A percentile compares a stretch with the other conserved stretches of the same genome.
Evolutionary conservation across 2,888 invertebrate species (phyloP).

Genomic region (Chironomus riparius): DNA sequence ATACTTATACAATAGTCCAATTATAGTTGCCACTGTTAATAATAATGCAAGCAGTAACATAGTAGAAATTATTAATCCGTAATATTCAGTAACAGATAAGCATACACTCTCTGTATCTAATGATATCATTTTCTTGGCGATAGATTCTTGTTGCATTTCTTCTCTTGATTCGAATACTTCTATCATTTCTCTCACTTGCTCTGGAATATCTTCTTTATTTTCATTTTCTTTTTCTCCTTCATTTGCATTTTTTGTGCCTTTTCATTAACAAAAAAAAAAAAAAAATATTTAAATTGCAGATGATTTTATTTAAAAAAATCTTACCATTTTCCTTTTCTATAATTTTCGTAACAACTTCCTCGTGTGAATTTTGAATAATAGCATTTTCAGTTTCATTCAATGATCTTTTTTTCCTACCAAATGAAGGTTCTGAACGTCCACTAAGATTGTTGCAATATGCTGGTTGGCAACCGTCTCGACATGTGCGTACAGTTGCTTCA

Average conservation of each 20-base stretch:
- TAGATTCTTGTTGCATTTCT: slow-evolving; percentile 54
- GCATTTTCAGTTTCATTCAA: slow-evolving; percentile 38
- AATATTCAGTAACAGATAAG: slow-evolving; percentile 73
- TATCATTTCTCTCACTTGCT: slow-evolving; percentile 82
- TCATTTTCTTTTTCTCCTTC: neutral
- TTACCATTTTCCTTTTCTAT: neutral
- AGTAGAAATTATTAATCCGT: slow-evolving; percentile 71
- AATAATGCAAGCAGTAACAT: slow-evolving; percentile 65
- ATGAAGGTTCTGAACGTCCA: slow-evolving; percentile 73
- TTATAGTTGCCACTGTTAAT: slow-evolving; percentile 61
- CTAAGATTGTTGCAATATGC: slow-evolving; percentile 75
- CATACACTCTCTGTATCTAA: slow-evolving; percentile 58
- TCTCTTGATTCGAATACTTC: slow-evolving; percentile 78
- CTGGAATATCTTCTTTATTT: slow-evolving; percentile 46
- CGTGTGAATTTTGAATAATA: slow-evolving; percentile 18
- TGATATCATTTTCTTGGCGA: slow-evolving; percentile 54
- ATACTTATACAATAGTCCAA: slow-evolving; percentile 68
- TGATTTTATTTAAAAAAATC: no score
- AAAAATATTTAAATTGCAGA: no score
- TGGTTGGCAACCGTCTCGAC: slow-evolving; percentile 82
- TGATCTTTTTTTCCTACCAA: slow-evolving; percentile 58
- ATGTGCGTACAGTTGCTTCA: slow-evolving; percentile 83
- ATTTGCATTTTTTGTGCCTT: no score
- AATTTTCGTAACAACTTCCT: slow-evolving; percentile 29
- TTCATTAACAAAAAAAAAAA: no score